These are phyloP conservation scores for Ennomos quercinarius DNA, from an alignment of 2,888 invertebrate genomes.

Conservation along the genomic window DNA sequence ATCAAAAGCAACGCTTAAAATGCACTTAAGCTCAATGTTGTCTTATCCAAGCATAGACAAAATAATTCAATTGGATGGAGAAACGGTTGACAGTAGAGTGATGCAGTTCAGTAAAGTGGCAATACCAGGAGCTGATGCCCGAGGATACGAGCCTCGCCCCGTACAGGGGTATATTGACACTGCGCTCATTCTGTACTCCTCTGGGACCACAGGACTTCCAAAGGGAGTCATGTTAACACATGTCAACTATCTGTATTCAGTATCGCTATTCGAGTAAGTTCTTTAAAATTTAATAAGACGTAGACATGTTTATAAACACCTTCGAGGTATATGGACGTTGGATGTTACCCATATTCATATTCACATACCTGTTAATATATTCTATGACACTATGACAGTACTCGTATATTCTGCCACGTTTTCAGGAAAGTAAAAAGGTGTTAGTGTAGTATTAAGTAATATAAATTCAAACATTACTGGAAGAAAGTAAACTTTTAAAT, in stretches of 20 bases:
- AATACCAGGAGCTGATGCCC: slow-evolving; percentile 25
- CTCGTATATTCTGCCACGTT: no score
- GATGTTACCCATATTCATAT: no score
- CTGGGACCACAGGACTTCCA: slow-evolving; percentile 90
- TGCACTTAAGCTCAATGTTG: slow-evolving; percentile 30
- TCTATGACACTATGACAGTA: no score
- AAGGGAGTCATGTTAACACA: slow-evolving; percentile 90
- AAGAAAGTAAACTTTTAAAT: no score
- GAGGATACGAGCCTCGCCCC: slow-evolving; percentile 36
- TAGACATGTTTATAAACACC: no score
- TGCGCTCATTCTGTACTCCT: slow-evolving; percentile 79
- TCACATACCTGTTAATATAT: no score
- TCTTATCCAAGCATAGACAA: slow-evolving; percentile 58
- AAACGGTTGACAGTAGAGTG: slow-evolving; percentile 31
- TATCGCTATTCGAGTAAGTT: slow-evolving; percentile 28
- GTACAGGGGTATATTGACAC: slow-evolving; percentile 42
- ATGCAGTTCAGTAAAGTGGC: slow-evolving; percentile 28
- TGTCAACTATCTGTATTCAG: slow-evolving; percentile 58
- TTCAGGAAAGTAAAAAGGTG: no score
- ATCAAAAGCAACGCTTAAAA: slow-evolving; percentile 64
- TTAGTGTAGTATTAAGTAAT: no score
- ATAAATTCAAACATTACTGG: no score
- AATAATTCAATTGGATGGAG: slow-evolving; percentile 71
- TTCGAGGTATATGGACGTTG: no score
- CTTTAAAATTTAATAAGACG: no score